Base-by-base conservation (phyloP, 2,113 vertebrate species). In the Grantiella picta region DNA sequence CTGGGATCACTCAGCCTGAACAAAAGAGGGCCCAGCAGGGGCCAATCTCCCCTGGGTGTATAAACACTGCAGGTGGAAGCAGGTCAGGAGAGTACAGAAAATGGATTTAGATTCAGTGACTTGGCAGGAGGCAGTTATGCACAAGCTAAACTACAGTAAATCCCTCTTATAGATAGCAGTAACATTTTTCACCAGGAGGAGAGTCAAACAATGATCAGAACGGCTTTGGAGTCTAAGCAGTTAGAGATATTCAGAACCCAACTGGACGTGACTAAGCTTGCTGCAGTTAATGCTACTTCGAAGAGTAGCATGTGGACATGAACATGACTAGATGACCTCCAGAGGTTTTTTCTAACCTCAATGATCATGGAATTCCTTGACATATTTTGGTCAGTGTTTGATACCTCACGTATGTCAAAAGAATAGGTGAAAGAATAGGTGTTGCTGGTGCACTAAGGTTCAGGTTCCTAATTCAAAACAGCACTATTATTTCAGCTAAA, bases 101-200 rank as follows among this genome's bases (percentile, higher is more conserved):
- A 54, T 6, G 0, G 31, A 81, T 40, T 25, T 36, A 31, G 15
- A 70, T 27, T 42, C 42, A 66, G 21, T 47, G 47, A 78, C 5
- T 8, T 3, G 13, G 70, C 25, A 77, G 45, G 42, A 81, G 21
- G 35, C 24, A 69, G 33, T 31, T 4, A 13, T 1, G 2, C n/a
- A 60, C 29, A 75, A 49, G 22, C 25, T 35, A 11, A 86, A 53
- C 28, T 45, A 45, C 59, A 71, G 42, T 24, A 89, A 86, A 38
- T 29, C 35, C 17, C n/a, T 69, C 28, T 68, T n/a, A 56, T 2
- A 57, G 0, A 0, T 47, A 45, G 21, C 4, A 61, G 42, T 24
- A 45, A 61, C 3, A 1, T 24, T 86, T 76, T 36, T 28, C 47
- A 68, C 24, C n/a, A 7, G 1, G 1, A 69, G 33, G 4, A 60